A percentile compares a stretch with the other conserved stretches of the same genome.
These are phyloP conservation scores for Gallirallus australis DNA, from an alignment of 2,797 vertebrate species.

Conservation along the genomic window DNA sequence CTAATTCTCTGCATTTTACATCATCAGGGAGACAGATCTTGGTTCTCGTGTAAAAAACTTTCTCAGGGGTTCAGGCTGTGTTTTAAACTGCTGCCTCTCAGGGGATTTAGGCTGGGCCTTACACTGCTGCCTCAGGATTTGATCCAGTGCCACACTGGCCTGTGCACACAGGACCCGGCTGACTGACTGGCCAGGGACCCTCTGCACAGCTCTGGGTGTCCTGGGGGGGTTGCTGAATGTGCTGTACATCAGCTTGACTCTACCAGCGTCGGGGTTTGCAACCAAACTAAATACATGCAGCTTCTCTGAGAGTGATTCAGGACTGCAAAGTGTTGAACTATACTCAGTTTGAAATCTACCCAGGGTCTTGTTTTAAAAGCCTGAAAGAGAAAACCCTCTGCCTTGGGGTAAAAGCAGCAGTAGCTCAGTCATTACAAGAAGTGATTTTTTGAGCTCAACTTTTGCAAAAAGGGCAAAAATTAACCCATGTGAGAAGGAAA, in stretches of 20 bases:
- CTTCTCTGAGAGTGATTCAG: not conserved
- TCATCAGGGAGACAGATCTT: not conserved
- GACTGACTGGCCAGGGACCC: not conserved
- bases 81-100: not conserved
- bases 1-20: not conserved
- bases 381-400: not conserved
- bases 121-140: not conserved
- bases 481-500: not conserved
- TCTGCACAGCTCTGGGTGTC: not conserved
- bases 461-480: not conserved
- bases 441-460: not conserved
- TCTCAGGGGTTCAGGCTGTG: not conserved
- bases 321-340: not conserved
- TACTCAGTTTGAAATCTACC: not conserved
- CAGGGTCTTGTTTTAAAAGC: not conserved
- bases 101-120: not conserved
- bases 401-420: not conserved
- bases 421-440: not conserved
- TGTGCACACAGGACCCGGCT: not conserved
- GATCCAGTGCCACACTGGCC: not conserved
- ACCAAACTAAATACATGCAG: not conserved
- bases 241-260: not conserved
- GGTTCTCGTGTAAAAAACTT: no score
- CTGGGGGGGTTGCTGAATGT: not conserved
- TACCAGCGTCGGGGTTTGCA: not conserved